These are phyloP conservation scores for Sminthurinus aureus DNA, from an alignment of 2,888 invertebrate genomes.

Conservation along the genomic window DNA sequence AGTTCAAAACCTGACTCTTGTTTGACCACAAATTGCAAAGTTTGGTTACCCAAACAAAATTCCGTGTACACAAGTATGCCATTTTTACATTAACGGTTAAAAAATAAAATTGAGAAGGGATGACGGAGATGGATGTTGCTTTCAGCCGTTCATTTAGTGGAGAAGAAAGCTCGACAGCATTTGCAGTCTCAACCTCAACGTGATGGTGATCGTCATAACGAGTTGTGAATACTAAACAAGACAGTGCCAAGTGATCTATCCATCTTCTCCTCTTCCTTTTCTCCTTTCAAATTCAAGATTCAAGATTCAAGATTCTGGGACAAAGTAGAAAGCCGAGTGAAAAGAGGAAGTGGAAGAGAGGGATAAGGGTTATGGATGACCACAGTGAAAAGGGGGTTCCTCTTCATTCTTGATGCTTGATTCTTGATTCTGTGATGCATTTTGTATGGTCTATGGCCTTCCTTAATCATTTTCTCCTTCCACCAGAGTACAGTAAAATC, in stretches of 20 bases:
- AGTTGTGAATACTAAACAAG: conserved; percentile 14
- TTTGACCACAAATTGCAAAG: too few relatives aligned
- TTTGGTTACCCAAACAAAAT: too few relatives aligned
- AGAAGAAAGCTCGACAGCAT: not conserved
- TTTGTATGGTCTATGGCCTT: not conserved
- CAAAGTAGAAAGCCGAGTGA: too few relatives aligned
- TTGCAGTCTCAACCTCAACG: not conserved
- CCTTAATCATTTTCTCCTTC: conserved; percentile 3
- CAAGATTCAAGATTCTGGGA: too few relatives aligned
- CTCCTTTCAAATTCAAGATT: too few relatives aligned
- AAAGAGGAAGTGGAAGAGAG: too few relatives aligned
- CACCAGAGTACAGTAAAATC: not conserved
- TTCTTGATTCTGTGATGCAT: not conserved
- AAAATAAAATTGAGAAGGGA: not conserved
- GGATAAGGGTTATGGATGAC: conserved; percentile 1
- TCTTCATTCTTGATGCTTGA: not conserved
- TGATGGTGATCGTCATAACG: not conserved
- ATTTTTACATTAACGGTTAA: too few relatives aligned
- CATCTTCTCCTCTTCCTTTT: too few relatives aligned
- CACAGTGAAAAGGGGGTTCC: not conserved
- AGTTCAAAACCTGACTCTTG: too few relatives aligned
- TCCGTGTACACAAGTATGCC: too few relatives aligned
- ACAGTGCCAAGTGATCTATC: not conserved
- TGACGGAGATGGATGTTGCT: not conserved
- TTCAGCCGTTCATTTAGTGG: not conserved